Percentiles rank a stretch among this genome's conserved stretches.
phyloP scores from a whole-genome alignment of 1,140 invertebrate genomes.

The Lucilia sericata region DNA sequence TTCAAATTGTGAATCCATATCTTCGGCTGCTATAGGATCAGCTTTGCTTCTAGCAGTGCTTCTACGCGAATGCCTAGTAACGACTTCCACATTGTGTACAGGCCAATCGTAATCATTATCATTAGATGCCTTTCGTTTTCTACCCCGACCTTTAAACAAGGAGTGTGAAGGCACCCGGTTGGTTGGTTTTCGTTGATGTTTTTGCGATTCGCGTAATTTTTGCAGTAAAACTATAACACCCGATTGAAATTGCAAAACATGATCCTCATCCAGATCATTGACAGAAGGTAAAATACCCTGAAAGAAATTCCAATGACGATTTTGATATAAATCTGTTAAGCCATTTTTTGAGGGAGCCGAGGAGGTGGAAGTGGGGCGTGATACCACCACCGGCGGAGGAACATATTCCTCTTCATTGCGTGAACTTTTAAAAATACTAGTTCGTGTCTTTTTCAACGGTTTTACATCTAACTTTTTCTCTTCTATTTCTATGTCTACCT shows the following conservation, averaged over 20 bases:
- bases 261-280: background rate
- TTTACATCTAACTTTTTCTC: background rate
- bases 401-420: background rate
- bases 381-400: background rate
- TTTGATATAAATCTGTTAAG: background rate
- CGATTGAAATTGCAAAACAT: background rate
- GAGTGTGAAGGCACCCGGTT: background rate
- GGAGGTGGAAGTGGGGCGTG: background rate
- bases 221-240: background rate
- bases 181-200: background rate
- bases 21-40: background rate
- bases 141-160: background rate
- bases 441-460: background rate
- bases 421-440: background rate
- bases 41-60: background rate
- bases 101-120: background rate
- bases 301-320: conserved; percentile 18
- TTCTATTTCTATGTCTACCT: background rate
- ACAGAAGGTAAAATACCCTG: background rate
- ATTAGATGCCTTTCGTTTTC: background rate
- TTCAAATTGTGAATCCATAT: background rate
- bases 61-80: background rate
- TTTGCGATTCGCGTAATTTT: background rate
- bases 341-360: too few species aligned
- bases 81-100: background rate